Evolutionary conservation across 2,888 invertebrate species (phyloP), one percentile per base, ranked within the genome.

Genomic region (Brachylomia viminalis): DNA sequence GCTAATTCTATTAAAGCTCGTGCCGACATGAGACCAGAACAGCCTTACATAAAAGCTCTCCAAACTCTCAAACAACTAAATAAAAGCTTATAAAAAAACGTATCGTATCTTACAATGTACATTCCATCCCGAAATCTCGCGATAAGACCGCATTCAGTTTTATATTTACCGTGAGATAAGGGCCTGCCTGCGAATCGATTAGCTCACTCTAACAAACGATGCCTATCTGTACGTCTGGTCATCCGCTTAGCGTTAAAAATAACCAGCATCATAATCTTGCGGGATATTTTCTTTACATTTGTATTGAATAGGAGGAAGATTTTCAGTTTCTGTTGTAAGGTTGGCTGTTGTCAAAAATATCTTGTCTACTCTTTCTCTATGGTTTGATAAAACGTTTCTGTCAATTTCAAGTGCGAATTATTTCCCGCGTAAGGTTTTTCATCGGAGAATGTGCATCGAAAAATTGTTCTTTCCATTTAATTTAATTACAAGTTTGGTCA

Each of bases 61-160:
- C 5, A 80, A 58, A 74, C 42, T 15, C 61, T 30, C 30, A 45
- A 65, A 52, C 7, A 64, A 64, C 62, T 59, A 69, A 17, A 69
- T 72, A 56, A 42, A 68, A 69, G 61, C 56, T 72, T 80, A 64
- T 49, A 75, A 69, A 79, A 79, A 87, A 75, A 71, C 82, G 76
- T 90, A 87, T 83, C 75, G 86, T 65, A 58, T 77, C 62, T n/a
- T 17, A 83, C 89, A 91, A 86, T 83, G 92, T 65, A 75, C 84
- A 89, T 91, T 84, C 81, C 86, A 77, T 82, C 83, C 90, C 90
- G 87, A 91, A 90, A 87, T 86, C 90, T 89, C 80, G 70, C 88
- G 93, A 94, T 94, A 94, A 92, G 90, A 79, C 83, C 84, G 90
- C 92, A 90, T 93, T 93, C 92, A 92, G 91, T 93, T 94, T 93